Evolutionary conservation across 1,140 invertebrate species (phyloP), one percentile per base, ranked within the genome.

Genomic region (Drosophila nebulosa): DNA sequence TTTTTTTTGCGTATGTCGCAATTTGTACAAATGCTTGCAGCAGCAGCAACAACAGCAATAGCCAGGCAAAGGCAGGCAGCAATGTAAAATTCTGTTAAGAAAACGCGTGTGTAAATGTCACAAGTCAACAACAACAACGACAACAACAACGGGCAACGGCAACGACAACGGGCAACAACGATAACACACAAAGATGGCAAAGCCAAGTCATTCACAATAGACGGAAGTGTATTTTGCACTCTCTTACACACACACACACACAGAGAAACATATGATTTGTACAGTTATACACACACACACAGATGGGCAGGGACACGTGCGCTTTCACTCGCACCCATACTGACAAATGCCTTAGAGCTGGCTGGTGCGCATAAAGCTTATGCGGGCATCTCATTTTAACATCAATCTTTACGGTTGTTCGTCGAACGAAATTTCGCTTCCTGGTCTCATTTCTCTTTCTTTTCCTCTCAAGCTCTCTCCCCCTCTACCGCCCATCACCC

Each of bases 361-460:
- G 39, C 39, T 46, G 16, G 39, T 65, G 68, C 69, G 76, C 52
- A 53, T 27, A 59, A 42, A 63, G 59, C 77, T 46, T 85, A 80
- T 72, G 64, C 65, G 64, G 39, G 63, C 73, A 62, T 85, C 78
- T 74, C 81, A 78, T 64, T 86, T 86, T 85, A 66, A 81, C 81
- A 86, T 86, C 78, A 86, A 86, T 86, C 83, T 86, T 86, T 86
- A n/a, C n/a, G 5, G 81, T 86, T 83, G 81, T 66, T 42, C 39
- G 14, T 66, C 46, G 60, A 73, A 73, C 61, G 74, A 52, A 27
- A 53, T 79, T 79, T 74, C 18, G 81, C 83, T 86, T 86, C 81
- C 81, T 86, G 81, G 81, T 86, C 71, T 30, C 57, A 32, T 39
- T 27, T n/a, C 14, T 56, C 10, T 32, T 27, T n/a, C 14, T 56